A percentile compares a stretch with the other conserved stretches of the same genome.
These are phyloP conservation scores for Pseudococcus viburni DNA, from an alignment of 2,888 invertebrate species.

Conservation along the genomic window DNA sequence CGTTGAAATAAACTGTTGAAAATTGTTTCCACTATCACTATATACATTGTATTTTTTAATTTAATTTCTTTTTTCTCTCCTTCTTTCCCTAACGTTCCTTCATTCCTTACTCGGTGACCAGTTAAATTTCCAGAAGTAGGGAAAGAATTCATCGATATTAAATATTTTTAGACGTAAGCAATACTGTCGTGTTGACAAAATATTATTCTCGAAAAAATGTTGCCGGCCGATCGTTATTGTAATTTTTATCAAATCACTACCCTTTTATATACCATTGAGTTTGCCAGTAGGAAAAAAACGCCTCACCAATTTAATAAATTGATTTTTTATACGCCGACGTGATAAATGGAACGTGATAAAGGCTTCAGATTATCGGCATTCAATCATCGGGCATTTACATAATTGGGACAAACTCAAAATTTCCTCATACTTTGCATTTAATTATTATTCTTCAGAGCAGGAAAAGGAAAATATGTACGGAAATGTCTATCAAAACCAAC, in stretches of 20 bases:
- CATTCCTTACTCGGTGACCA: not conserved
- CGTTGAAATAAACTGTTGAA: slow-evolving; percentile 48
- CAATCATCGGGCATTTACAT: slow-evolving; percentile 32
- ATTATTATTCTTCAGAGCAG: not conserved
- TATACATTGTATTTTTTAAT: not conserved
- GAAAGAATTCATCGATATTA: not conserved
- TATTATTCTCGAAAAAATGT: slow-evolving; percentile 13
- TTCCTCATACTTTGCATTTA: slow-evolving; percentile 27
- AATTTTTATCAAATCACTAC: not conserved
- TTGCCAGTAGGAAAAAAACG: not conserved
- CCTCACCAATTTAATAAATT: slow-evolving; percentile 38
- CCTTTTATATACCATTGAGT: not conserved
- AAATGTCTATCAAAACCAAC: not conserved
- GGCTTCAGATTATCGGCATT: not conserved
- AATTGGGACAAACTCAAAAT: slow-evolving; percentile 25
- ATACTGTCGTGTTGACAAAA: not conserved
- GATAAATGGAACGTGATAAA: slow-evolving; percentile 42
- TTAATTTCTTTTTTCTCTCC: not conserved
- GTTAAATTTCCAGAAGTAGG: not conserved
- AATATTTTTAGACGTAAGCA: not conserved
- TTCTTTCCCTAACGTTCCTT: not conserved
- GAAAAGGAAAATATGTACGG: not conserved
- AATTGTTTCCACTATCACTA: slow-evolving; percentile 37
- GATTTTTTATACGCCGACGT: slow-evolving; percentile 31
- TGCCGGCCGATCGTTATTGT: not conserved